phyloP scores from a whole-genome alignment of 2,113 vertebrate genomes.

The Spheniscus mendiculus region DNA sequence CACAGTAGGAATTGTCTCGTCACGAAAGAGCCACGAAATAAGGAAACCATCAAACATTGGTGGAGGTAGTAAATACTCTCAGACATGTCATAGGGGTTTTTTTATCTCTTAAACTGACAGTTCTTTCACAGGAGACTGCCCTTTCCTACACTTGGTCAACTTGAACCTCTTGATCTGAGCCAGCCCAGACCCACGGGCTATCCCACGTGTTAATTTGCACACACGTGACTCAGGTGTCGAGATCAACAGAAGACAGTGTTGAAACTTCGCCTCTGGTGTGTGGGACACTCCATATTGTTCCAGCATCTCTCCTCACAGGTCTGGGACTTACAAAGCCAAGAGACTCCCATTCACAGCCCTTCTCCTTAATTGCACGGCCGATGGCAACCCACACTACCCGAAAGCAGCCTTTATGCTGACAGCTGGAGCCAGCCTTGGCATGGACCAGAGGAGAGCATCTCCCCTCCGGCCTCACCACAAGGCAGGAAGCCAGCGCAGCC shows the following conservation, averaged over 20 bases:
- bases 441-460: not conserved
- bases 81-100: not conserved
- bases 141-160: not conserved
- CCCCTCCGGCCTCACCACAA: not conserved
- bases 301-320: not conserved
- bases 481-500: not conserved
- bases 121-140: not conserved
- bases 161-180: not conserved
- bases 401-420: not conserved
- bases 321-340: not conserved
- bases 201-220: fast-evolving
- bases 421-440: not conserved
- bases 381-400: not conserved
- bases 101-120: not conserved
- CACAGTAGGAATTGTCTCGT: not conserved
- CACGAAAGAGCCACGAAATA: not conserved
- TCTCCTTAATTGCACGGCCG: fast-evolving
- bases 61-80: not conserved
- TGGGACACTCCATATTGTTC: not conserved
- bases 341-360: not conserved
- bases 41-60: not conserved
- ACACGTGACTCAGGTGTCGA: fast-evolving
- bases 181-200: not conserved
- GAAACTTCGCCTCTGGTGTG: not conserved
- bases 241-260: not conserved